Conservation (phyloP, 92 coral and sea anemone genomes). For the Montipora capitata region DNA sequence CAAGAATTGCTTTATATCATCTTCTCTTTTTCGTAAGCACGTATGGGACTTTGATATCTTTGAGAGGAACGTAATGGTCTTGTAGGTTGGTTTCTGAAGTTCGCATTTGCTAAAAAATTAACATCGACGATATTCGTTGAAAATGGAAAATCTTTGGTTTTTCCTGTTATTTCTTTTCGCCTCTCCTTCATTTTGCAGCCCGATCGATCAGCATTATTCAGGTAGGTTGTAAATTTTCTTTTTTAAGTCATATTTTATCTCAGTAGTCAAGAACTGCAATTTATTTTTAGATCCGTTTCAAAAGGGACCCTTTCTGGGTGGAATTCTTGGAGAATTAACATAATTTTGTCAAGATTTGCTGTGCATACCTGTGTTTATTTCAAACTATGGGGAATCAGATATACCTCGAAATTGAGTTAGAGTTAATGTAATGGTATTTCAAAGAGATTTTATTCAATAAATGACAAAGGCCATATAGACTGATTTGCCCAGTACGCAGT, state of each 20-base stretch:
- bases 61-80: neutral
- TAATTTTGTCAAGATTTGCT: neutral
- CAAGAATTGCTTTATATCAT: neutral
- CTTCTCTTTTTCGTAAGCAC: neutral
- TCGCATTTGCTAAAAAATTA: neutral
- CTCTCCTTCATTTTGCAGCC: slow-evolving; percentile 12
- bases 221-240: neutral
- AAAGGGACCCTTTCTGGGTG: neutral
- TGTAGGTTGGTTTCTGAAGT: too few species aligned
- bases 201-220: neutral
- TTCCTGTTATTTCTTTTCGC: slow-evolving; percentile 4
- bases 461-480: too few species aligned
- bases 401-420: neutral
- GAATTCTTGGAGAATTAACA: neutral
- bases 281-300: neutral
- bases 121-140: neutral
- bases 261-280: neutral
- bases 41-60: slow-evolving; percentile 39
- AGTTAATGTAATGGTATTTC: too few species aligned
- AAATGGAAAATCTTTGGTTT: slow-evolving; percentile 1
- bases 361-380: too few species aligned
- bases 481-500: too few species aligned
- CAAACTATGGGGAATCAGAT: too few species aligned
- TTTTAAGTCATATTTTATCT: neutral
- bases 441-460: too few species aligned